phyloP scores from a whole-genome alignment of 1,140 invertebrate genomes.

The Ephestia elutella region DNA sequence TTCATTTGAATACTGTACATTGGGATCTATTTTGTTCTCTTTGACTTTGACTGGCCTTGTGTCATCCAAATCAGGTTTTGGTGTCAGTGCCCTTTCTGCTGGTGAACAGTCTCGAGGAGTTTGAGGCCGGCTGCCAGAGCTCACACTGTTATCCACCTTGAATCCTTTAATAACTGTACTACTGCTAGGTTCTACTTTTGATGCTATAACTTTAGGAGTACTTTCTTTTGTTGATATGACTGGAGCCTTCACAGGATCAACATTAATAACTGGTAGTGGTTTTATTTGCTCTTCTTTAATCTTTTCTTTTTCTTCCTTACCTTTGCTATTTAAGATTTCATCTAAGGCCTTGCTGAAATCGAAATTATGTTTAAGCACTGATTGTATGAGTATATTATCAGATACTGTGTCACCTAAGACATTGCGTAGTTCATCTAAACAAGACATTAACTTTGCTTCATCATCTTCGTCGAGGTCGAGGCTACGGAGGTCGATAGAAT shows the following conservation, averaged over 20 bases:
- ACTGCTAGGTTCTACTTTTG: constrained; percentile 47
- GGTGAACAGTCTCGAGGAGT: constrained; percentile 79
- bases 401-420: constrained; percentile 85
- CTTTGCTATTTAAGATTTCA: constrained; percentile 76
- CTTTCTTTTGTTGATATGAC: constrained; percentile 47
- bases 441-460: constrained; percentile 84
- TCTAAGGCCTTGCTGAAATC: constrained; percentile 83
- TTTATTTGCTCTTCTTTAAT: constrained; percentile 21
- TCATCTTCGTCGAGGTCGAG: constrained; percentile 78
- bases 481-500: constrained; percentile 67
- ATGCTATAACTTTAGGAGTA: constrained; percentile 53
- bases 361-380: constrained; percentile 77
- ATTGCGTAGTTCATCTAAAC: constrained; percentile 87
- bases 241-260: constrained; percentile 62
- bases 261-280: constrained; percentile 47
- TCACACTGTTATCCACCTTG: constrained; percentile 55
- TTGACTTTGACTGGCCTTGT: constrained; percentile 56
- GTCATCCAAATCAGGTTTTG: constrained; percentile 50
- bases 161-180: constrained; percentile 64
- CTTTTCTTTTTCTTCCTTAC: constrained; percentile 27
- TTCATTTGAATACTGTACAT: constrained; percentile 81
- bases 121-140: constrained; percentile 38
- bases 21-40: constrained; percentile 75
- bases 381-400: constrained; percentile 79
- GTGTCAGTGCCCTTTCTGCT: constrained; percentile 72